A percentile compares a stretch with the other conserved stretches of the same genome.
These are phyloP conservation scores for Sebastes taczanowskii DNA, from an alignment of 2,797 vertebrate genomes.

Conservation along the genomic window DNA sequence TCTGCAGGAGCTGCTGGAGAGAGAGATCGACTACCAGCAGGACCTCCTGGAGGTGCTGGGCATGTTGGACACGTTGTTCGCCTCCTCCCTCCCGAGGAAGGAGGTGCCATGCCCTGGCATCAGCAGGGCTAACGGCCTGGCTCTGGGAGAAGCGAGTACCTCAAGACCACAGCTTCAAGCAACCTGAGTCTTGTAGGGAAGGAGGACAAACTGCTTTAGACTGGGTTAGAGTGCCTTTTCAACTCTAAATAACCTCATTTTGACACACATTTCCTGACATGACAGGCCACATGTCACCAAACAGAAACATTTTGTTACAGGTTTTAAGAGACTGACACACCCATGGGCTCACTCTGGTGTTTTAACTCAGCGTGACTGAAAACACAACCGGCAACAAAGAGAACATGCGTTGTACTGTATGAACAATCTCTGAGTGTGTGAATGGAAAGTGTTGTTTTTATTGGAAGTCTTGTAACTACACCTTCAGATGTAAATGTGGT, in stretches of 20 bases:
- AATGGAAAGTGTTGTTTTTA: constrained; percentile 35
- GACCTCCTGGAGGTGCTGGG: constrained; percentile 93
- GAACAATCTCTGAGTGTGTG: constrained; percentile 22
- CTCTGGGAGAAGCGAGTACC: constrained; percentile 43
- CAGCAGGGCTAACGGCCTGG: constrained; percentile 71
- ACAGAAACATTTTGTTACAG: constrained; percentile 33
- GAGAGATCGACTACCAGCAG: constrained; percentile 91
- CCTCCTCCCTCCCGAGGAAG: constrained; percentile 86
- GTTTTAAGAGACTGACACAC: constrained; percentile 42
- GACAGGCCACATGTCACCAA: constrained; percentile 5
- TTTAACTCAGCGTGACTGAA: constrained; percentile 20
- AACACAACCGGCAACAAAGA: constrained; percentile 4
- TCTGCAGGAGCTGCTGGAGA: constrained; percentile 89
- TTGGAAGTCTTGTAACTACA: constrained; percentile 31
- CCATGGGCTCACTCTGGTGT: constrained; percentile 1
- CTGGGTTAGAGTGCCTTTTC: constrained; percentile 23
- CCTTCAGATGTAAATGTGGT: constrained; percentile 32
- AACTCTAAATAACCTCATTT: constrained; percentile 18
- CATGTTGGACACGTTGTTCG: constrained; percentile 96
- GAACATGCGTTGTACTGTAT: constrained; percentile 28
- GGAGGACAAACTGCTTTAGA: background rate
- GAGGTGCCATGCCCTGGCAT: constrained; percentile 61
- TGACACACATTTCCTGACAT: constrained; percentile 5
- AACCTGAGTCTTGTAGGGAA: constrained; percentile 48
- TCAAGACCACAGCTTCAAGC: constrained; percentile 58